Evolutionary conservation across 2,113 vertebrate species (phyloP), one percentile per base, ranked within the genome.

Genomic region (Ptychochromis oligacanthus): DNA sequence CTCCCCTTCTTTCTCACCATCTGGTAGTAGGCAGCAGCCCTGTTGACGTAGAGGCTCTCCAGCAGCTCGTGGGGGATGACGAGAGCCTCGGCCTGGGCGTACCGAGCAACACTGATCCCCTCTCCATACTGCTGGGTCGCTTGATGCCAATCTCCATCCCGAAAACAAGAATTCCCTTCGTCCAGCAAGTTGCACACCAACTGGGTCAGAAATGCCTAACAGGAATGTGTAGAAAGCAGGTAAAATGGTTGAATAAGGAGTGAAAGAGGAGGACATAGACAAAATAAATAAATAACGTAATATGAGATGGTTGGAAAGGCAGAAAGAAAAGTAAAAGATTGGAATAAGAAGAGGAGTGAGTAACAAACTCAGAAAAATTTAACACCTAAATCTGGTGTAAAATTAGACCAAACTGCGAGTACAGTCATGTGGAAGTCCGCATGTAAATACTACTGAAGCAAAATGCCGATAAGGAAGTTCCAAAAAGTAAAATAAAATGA

Each of bases 171-270:
- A 82, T 99, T 99, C 78, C 98, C 98, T 91, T 99, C 98, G 8
- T 97, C 97, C 87, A 98, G 96, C 90, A 99, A 91, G 94, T 99
- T 98, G 91, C 96, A 96, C 77, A 99, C 97, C 92, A 99, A 93
- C 94, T 99, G 98, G 91, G 97, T 97, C 91, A 99, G 94, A 94
- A 99, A 98, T 58, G 95, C 93, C 98, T 99, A 74, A 7, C 13
- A 64, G 18, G 57, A 5, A 38, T 1, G 7, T 1, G 36, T 17
- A 58, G 11, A 26, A 18, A 70, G 6, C n/a, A 5, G 22, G 55
- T 28, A 59, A 62, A 28, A 15, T 6, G 13, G 54, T 52, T 74
- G 3, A 84, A 79, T 56, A 31, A 20, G 14, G 2, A n/a, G 43
- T 62, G 52, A 52, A 24, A 56, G 7, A 7, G 15, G 10, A 3